phyloP scores from a whole-genome alignment of 2,888 invertebrate species.

The Polyommatus icarus region DNA sequence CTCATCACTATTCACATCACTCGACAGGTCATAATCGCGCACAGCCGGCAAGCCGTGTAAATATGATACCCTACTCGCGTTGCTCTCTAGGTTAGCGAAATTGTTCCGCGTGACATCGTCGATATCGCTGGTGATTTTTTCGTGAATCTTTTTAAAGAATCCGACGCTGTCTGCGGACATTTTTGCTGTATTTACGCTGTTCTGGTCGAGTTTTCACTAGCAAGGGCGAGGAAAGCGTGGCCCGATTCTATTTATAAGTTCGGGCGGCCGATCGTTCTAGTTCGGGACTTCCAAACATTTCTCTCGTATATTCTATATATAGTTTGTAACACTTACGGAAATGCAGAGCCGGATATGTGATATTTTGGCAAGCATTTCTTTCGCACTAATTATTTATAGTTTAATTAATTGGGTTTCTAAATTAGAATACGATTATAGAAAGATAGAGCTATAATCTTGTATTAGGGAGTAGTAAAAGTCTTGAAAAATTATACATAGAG shows the following conservation, averaged over 20 bases:
- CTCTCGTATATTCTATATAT: conserved; percentile 26
- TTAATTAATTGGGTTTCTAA: not conserved
- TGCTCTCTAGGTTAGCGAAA: conserved; percentile 82
- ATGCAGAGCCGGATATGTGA: conserved; percentile 13
- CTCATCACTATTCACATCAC: conserved; percentile 59
- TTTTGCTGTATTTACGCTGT: conserved; percentile 35
- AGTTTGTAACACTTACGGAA: conserved; percentile 27
- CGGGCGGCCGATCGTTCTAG: conserved; percentile 53
- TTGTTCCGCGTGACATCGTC: conserved; percentile 81
- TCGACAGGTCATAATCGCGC: conserved; percentile 74
- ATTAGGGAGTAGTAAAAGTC: too few species aligned
- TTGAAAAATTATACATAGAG: too few species aligned
- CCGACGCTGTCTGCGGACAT: conserved; percentile 68
- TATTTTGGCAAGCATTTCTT: conserved; percentile 15
- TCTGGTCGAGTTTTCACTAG: conserved; percentile 41
- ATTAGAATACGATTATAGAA: not conserved
- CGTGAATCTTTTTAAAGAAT: conserved; percentile 84
- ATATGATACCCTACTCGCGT: conserved; percentile 83
- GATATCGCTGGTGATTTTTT: conserved; percentile 77
- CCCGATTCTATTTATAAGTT: conserved; percentile 69
- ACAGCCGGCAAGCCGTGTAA: conserved; percentile 76
- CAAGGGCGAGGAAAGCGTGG: conserved; percentile 50
- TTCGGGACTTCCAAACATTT: conserved; percentile 18
- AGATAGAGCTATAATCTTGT: not conserved
- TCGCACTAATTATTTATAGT: not conserved